Base-by-base conservation (phyloP, 2,888 invertebrate genomes). In the Trissolcus brochymenae region DNA sequence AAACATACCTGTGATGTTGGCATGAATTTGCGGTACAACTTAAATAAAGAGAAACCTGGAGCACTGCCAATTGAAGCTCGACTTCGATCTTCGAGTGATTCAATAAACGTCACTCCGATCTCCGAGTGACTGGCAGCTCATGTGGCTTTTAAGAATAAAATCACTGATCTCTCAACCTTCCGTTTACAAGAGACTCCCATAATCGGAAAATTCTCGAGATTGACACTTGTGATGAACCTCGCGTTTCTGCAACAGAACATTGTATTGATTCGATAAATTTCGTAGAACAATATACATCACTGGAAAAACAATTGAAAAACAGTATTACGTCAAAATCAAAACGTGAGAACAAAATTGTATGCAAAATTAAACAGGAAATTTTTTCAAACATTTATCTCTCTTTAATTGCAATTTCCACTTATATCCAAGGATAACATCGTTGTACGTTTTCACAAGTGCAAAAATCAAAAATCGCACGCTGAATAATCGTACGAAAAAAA, bases 81-180 rank as follows among this genome's bases (percentile, higher is more conserved):
- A 79, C 76, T 79, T 79, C 75, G 78, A 81, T 79, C 78, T 72
- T 80, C 76, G 64, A 76, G 81, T 82, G 79, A 83, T 84, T 85
- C 83, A 83, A 85, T 85, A 84, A 83, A 83, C 79, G 83, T 85
- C 83, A 82, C 79, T 84, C 81, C 79, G 73, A 66, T 81, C 77
- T 74, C 65, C 57, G 66, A 70, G 76, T 79, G 81, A 82, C 79
- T 82, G 82, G 79, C 82, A 80, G 78, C 68, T 73, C 61, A 61
- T 81, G 78, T 79, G 74, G 78, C 78, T 81, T 78, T 79, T 76
- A 79, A 79, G 75, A 81, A 76, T 71, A 77, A 76, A 74, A 76
- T 74, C 67, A 77, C 67, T 66, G 70, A 72, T 78, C 64, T 78
- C 64, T 76, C 76, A 66, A 70, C 56, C 66, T 70, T 71, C 64